These are phyloP conservation scores for Melanotaenia maccullochi DNA, from an alignment of 2,797 vertebrate genomes.

Conservation along the genomic window DNA sequence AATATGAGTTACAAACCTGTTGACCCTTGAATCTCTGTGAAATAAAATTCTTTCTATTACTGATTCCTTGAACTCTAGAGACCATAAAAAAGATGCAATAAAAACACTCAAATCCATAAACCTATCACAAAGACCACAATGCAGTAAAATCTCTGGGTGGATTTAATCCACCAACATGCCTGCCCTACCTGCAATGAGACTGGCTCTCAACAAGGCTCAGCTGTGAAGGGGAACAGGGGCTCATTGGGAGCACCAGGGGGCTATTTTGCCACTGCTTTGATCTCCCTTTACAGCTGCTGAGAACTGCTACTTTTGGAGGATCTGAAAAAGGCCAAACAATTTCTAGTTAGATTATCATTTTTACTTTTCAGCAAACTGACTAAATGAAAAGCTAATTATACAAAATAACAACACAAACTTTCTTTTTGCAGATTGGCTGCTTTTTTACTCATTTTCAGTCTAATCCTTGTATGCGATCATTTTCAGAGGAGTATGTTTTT, in stretches of 20 bases:
- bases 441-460: too few relatives aligned
- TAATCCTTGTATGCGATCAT: too few relatives aligned
- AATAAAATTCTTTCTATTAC: constrained; percentile 66
- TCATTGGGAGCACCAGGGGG: constrained; percentile 86
- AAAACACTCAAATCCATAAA: not conserved
- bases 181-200: constrained; percentile 80
- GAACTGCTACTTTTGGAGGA: constrained; percentile 76
- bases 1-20: constrained; percentile 59
- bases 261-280: constrained; percentile 66
- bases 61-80: constrained; percentile 59
- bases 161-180: not conserved
- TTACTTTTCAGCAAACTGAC: too few relatives aligned
- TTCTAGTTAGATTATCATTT: not conserved
- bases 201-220: constrained; percentile 82
- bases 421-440: too few relatives aligned
- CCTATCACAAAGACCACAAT: not conserved
- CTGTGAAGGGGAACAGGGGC: constrained; percentile 82
- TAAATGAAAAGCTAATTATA: too few relatives aligned
- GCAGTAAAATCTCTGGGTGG: not conserved
- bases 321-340: constrained; percentile 72
- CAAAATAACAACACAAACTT: too few relatives aligned
- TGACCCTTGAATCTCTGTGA: constrained; percentile 61
- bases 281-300: constrained; percentile 74
- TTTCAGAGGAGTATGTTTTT: too few relatives aligned
- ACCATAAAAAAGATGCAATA: constrained; percentile 16